Percentiles rank a stretch among this genome's conserved stretches.
Evolutionary conservation across 2,888 invertebrate species (phyloP).

Genomic region (Priocnemis perturbator): DNA sequence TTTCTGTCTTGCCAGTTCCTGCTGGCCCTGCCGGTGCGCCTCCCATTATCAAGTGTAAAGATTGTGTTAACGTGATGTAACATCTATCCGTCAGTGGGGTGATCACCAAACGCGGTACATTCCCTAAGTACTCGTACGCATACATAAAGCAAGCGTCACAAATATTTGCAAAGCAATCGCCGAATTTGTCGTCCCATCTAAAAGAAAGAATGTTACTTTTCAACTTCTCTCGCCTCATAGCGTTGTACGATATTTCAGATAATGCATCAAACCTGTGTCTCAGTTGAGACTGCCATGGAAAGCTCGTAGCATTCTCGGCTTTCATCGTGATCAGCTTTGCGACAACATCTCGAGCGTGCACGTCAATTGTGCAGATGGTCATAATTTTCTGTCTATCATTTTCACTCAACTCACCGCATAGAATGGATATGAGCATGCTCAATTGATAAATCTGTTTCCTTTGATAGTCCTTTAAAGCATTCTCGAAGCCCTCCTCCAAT

Average conservation of each 20-base stretch:
- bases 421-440: conserved; percentile 86
- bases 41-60: conserved; percentile 94
- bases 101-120: conserved; percentile 94
- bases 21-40: conserved; percentile 98
- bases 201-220: background rate
- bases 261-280: conserved; percentile 78
- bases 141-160: conserved; percentile 96
- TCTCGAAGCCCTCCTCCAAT: conserved; percentile 94
- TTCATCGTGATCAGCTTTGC: conserved; percentile 89
- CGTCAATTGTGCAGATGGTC: conserved; percentile 97
- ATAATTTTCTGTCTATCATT: conserved; percentile 96
- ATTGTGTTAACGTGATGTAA: conserved; percentile 96
- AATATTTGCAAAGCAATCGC: conserved; percentile 94
- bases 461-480: conserved; percentile 92
- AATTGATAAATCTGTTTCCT: conserved; percentile 91
- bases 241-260: background rate
- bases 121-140: conserved; percentile 95
- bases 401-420: conserved; percentile 87
- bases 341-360: conserved; percentile 95
- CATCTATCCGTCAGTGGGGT: conserved; percentile 96
- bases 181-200: conserved; percentile 87
- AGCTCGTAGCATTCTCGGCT: conserved; percentile 87
- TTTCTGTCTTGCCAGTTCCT: conserved; percentile 97
- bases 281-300: conserved; percentile 95
- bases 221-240: background rate